phyloP scores from a whole-genome alignment of 2,888 invertebrate genomes.

The Cyclophora punctaria region DNA sequence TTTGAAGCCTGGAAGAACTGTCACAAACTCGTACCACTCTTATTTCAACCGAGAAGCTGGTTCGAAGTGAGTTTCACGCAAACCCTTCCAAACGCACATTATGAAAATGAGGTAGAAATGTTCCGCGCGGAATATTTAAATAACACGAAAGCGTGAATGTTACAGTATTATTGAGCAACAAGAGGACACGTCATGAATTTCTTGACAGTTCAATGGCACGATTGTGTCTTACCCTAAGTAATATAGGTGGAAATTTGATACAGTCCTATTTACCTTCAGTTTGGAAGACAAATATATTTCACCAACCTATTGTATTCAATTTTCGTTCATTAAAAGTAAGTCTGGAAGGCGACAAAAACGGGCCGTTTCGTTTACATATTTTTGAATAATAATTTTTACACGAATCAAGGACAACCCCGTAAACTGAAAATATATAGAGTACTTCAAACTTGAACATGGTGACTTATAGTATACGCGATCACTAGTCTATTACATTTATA shows the following conservation, averaged over 20 bases:
- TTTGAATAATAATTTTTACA: too few species aligned
- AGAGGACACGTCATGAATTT: conserved; percentile 11
- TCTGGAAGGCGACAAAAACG: too few species aligned
- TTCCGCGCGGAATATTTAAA: conserved; percentile 15
- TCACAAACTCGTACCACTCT: conserved; percentile 1
- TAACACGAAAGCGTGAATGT: conserved; percentile 14
- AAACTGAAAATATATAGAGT: neutral
- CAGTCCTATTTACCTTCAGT: conserved; percentile 13
- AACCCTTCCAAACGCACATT: conserved; percentile 13
- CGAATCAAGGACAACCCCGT: too few species aligned
- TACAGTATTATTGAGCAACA: conserved; percentile 18
- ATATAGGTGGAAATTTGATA: neutral
- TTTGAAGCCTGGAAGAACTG: conserved; percentile 3
- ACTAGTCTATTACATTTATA: conserved; percentile 33
- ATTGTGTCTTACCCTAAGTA: conserved; percentile 8
- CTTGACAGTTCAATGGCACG: conserved; percentile 17
- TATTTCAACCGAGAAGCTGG: neutral
- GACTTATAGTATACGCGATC: conserved; percentile 10
- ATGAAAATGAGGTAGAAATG: conserved; percentile 22
- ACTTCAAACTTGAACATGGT: conserved; percentile 18
- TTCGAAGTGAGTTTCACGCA: conserved; percentile 4
- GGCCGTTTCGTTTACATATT: too few species aligned
- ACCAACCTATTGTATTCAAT: too few species aligned
- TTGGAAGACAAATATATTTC: conserved; percentile 31
- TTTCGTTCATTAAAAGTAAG: too few species aligned